Conservation (phyloP, 2,113 vertebrate genomes). For the Clarias batrachus region DNA sequence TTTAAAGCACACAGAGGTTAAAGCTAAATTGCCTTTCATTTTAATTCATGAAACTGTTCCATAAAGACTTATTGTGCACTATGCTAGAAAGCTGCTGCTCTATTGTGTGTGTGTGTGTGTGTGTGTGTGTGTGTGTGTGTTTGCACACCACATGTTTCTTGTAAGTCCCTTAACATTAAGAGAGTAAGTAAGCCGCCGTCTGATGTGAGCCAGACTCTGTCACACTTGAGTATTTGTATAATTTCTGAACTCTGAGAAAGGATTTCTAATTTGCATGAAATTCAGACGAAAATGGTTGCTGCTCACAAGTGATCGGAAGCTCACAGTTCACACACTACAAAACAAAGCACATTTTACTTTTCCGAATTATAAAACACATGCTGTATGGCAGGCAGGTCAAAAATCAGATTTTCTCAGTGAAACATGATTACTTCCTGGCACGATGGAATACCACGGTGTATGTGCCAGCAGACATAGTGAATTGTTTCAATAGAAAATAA, state of each 20-base stretch:
- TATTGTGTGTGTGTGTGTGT: constrained; percentile 29
- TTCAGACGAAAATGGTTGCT: constrained; percentile 24
- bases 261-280: constrained; percentile 47
- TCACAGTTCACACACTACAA: not conserved
- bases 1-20: not conserved
- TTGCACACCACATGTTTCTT: constrained; percentile 42
- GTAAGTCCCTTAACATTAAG: constrained; percentile 20
- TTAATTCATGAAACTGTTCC: not conserved
- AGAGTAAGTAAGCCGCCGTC: not conserved
- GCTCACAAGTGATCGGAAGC: not conserved
- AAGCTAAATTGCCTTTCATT: not conserved
- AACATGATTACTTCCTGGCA: not conserved
- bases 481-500: not conserved
- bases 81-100: too few relatives aligned
- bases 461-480: not conserved
- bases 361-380: constrained; percentile 2
- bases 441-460: not conserved
- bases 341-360: constrained; percentile 6
- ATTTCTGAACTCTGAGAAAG: constrained; percentile 31
- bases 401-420: not conserved
- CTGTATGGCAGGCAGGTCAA: not conserved
- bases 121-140: not conserved
- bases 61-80: too few relatives aligned
- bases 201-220: constrained; percentile 48
- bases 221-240: constrained; percentile 33